Evolutionary conservation across 2,888 invertebrate genomes (phyloP).

Genomic region (Pheosia gnoma): DNA sequence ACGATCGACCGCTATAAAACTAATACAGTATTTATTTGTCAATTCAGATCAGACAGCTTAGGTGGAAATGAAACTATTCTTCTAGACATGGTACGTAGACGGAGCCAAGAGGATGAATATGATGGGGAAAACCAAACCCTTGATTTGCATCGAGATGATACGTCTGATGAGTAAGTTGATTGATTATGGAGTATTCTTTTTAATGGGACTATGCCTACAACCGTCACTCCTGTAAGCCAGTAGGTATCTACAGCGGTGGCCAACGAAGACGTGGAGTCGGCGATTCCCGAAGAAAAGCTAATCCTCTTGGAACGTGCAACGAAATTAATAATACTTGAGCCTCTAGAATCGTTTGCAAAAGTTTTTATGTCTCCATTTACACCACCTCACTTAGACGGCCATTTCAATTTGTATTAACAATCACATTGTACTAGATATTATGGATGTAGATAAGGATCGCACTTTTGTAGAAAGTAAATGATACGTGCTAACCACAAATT

Average conservation of each 20-base stretch:
- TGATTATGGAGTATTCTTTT: too few species aligned
- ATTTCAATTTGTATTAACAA: background rate
- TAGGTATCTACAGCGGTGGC: too few species aligned
- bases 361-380: background rate
- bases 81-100: conserved; percentile 70
- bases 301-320: too few species aligned
- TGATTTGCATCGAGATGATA: conserved; percentile 55
- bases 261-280: too few species aligned
- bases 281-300: too few species aligned
- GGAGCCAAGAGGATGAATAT: conserved; percentile 55
- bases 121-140: conserved; percentile 58
- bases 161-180: conserved; percentile 54
- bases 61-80: conserved; percentile 63
- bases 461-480: conserved; percentile 9
- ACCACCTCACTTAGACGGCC: background rate
- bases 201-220: too few species aligned
- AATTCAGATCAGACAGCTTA: conserved; percentile 39
- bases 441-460: background rate
- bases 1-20: too few species aligned
- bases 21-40: background rate
- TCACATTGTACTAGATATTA: background rate
- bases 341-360: background rate
- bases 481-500: conserved; percentile 1
- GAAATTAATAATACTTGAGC: too few species aligned
- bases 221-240: too few species aligned